phyloP scores from a whole-genome alignment of 2,888 invertebrate genomes.

The Conus canariensis region DNA sequence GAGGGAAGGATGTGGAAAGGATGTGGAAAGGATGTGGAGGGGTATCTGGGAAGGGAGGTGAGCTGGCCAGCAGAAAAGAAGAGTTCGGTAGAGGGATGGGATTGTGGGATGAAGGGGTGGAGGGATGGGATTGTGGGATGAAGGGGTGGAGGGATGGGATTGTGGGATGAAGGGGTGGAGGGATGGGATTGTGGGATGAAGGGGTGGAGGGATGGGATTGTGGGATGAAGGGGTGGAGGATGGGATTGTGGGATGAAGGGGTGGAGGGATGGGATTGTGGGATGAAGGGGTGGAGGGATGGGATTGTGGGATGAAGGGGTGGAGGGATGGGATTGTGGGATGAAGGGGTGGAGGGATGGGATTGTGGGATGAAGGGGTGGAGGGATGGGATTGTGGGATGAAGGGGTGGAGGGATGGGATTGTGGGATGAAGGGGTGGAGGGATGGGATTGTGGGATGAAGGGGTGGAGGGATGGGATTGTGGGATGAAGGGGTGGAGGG shows the following conservation, averaged over 20 bases:
- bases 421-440: too few species aligned
- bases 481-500: too few species aligned
- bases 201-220: background rate
- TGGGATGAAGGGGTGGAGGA: background rate
- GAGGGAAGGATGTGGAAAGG: background rate
- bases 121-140: background rate
- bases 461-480: background rate
- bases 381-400: background rate
- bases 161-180: background rate
- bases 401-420: background rate
- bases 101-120: background rate
- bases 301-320: too few species aligned
- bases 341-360: background rate
- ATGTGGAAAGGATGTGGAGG: background rate
- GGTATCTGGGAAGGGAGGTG: too few species aligned
- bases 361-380: too few species aligned
- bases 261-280: background rate
- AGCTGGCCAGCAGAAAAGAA: background rate
- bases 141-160: background rate
- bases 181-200: too few species aligned
- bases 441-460: background rate
- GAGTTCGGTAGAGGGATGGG: background rate
- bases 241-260: too few species aligned
- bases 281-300: background rate
- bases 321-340: background rate